Conservation (phyloP, 2,888 invertebrate species). For the Amphipoea lucens region DNA sequence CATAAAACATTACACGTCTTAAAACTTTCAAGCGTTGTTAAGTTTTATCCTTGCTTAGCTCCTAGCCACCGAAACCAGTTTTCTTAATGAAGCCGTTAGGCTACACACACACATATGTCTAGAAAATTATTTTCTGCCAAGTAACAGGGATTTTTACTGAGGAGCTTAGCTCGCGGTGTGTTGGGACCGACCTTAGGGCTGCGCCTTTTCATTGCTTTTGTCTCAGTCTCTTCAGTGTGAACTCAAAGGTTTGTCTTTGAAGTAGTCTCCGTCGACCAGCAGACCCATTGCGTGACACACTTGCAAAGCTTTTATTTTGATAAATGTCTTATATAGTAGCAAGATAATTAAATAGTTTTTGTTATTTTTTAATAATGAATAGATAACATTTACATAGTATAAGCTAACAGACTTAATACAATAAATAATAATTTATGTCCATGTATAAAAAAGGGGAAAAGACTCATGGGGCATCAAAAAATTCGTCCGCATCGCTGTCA, state of each 20-base stretch:
- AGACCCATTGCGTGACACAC: conserved; percentile 23
- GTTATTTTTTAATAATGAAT: background rate
- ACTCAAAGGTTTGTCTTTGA: conserved; percentile 50
- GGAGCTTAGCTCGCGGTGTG: conserved; percentile 35
- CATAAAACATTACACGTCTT: background rate
- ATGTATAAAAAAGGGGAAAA: background rate
- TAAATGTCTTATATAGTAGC: background rate
- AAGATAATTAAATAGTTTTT: background rate
- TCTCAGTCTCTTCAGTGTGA: conserved; percentile 40
- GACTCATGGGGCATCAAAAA: too few species aligned
- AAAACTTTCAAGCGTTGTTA: background rate
- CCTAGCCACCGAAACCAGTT: background rate
- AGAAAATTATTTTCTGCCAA: conserved; percentile 13
- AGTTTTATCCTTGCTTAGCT: background rate
- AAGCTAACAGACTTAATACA: background rate
- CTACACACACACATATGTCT: background rate
- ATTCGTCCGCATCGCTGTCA: too few species aligned
- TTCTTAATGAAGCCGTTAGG: conserved; percentile 14
- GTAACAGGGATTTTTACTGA: conserved; percentile 22
- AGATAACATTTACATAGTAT: background rate
- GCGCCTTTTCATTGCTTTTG: conserved; percentile 55
- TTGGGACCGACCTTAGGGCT: conserved; percentile 20
- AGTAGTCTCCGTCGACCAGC: conserved; percentile 18
- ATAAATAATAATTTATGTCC: background rate
- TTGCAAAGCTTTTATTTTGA: background rate